phyloP scores from a whole-genome alignment of 1,140 invertebrate genomes.

The Polyergus mexicanus region DNA sequence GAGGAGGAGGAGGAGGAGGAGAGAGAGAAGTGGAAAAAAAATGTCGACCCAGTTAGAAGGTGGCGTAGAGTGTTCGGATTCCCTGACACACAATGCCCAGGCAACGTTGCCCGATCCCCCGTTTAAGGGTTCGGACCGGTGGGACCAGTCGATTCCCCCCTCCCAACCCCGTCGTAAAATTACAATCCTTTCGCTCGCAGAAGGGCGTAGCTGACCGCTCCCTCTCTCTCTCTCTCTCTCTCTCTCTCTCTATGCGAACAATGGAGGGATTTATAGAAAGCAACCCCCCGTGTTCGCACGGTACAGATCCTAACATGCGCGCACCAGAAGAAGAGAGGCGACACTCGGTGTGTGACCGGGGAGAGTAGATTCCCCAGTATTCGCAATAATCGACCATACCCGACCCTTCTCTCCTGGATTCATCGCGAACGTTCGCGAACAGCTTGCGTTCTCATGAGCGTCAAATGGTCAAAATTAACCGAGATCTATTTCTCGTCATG shows the following conservation, averaged over 20 bases:
- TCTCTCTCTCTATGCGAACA: constrained; percentile 21
- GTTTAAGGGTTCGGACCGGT: constrained; percentile 60
- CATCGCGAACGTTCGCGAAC: background rate
- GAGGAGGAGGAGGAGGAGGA: background rate
- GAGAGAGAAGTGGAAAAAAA: constrained; percentile 22
- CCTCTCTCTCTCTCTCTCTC: too few species aligned
- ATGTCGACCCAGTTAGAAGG: constrained; percentile 49
- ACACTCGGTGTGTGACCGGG: constrained; percentile 27
- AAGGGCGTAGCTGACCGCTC: constrained; percentile 64
- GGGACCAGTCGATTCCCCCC: constrained; percentile 1
- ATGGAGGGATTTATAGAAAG: constrained; percentile 62
- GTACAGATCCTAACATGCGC: constrained; percentile 56
- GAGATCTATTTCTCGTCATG: background rate
- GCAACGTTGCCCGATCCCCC: constrained; percentile 53
- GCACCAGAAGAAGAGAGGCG: constrained; percentile 31
- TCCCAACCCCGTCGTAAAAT: constrained; percentile 43
- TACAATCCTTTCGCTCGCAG: constrained; percentile 63
- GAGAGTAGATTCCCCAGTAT: constrained; percentile 1
- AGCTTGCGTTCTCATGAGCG: background rate
- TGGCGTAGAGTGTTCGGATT: constrained; percentile 11
- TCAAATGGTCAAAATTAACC: background rate
- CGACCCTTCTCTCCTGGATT: constrained; percentile 8
- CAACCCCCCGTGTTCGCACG: constrained; percentile 51
- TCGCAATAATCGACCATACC: constrained; percentile 30
- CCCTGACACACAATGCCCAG: constrained; percentile 28